Percentiles rank a stretch among this genome's conserved stretches.
These are phyloP conservation scores for Salarias fasciatus DNA, from an alignment of 2,797 vertebrate species.

Conservation along the genomic window DNA sequence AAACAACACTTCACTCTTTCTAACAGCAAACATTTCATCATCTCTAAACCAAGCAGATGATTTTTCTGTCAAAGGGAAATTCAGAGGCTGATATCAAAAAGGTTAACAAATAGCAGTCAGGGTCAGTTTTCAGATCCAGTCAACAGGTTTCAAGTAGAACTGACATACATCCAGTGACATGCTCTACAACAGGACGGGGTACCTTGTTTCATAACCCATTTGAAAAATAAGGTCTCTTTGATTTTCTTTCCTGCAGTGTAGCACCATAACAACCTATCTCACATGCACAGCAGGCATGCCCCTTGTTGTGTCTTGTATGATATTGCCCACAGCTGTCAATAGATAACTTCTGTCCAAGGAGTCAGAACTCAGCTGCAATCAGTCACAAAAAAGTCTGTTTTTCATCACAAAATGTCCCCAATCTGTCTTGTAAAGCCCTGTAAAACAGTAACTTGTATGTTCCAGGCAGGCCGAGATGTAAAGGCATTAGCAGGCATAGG, in stretches of 20 bases:
- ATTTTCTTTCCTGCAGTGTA: slow-evolving; percentile 44
- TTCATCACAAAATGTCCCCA: slow-evolving; percentile 18
- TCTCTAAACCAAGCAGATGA: slow-evolving; percentile 7
- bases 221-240: slow-evolving; percentile 25
- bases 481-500: slow-evolving; percentile 40
- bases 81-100: neutral
- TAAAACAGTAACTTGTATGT: slow-evolving; percentile 7
- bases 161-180: slow-evolving; percentile 22
- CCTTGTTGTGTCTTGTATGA: slow-evolving; percentile 1
- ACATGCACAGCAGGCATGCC: slow-evolving; percentile 24
- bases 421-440: slow-evolving; percentile 28
- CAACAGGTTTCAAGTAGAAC: slow-evolving; percentile 6
- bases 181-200: slow-evolving; percentile 33
- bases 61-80: slow-evolving; percentile 7
- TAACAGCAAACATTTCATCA: neutral
- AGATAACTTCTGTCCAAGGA: slow-evolving; percentile 9
- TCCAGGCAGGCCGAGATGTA: slow-evolving; percentile 27
- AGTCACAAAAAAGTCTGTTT: slow-evolving; percentile 1
- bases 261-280: slow-evolving; percentile 35
- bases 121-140: too few species aligned
- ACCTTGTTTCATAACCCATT: too few species aligned
- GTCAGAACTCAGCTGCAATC: slow-evolving; percentile 1
- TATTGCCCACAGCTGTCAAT: slow-evolving; percentile 10
- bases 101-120: too few species aligned
- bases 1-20: slow-evolving; percentile 13